A percentile compares a stretch with the other conserved stretches of the same genome.
Conservation (phyloP, 2,113 vertebrate species). For the Psephotus haematonotus region DNA sequence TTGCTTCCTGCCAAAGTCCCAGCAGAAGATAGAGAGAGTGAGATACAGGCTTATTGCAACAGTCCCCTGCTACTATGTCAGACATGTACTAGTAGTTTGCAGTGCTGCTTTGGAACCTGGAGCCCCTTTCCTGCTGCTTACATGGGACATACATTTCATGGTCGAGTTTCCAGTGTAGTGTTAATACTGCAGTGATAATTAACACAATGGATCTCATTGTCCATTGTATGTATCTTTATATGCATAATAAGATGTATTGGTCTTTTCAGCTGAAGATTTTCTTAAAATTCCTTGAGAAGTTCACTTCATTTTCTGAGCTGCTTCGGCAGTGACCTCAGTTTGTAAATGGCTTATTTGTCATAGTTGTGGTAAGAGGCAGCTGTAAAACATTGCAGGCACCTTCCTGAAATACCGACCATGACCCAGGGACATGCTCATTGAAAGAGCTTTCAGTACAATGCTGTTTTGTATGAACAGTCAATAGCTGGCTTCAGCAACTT, state of each 20-base stretch:
- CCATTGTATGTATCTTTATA: not conserved
- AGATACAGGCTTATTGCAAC: not conserved
- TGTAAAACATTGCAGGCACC: not conserved
- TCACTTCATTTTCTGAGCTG: not conserved
- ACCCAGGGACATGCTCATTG: not conserved
- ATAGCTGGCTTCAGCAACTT: not conserved
- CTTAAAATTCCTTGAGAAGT: not conserved
- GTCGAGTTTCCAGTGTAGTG: not conserved
- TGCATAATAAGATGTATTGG: not conserved
- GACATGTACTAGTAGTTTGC: not conserved
- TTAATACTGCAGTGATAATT: not conserved
- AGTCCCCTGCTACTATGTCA: not conserved
- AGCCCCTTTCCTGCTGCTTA: not conserved
- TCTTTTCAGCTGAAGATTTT: not conserved
- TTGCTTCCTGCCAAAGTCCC: not conserved
- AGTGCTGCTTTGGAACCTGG: not conserved
- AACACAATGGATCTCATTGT: not conserved
- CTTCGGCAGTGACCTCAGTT: not conserved
- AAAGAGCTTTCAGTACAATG: not conserved
- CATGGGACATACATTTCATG: not conserved
- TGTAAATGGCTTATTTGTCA: constrained; percentile 20
- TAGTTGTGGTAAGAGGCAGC: not conserved
- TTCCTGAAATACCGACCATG: not conserved
- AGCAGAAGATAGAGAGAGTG: not conserved
- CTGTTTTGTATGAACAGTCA: not conserved